A percentile compares a stretch with the other conserved stretches of the same genome.
Conservation (phyloP, 2,888 invertebrate genomes). For the Lobophora halterata region DNA sequence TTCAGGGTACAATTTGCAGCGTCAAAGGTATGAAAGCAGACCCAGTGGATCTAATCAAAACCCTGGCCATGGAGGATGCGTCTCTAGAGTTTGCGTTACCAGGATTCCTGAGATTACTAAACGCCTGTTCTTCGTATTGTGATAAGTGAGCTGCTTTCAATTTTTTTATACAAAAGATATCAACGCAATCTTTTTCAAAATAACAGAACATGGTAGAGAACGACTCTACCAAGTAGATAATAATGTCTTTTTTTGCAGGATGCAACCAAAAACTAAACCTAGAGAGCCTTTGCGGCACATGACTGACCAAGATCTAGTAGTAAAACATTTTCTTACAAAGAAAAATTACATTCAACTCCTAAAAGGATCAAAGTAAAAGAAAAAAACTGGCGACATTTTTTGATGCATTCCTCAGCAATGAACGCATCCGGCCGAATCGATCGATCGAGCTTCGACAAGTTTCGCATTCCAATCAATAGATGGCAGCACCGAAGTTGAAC, state of each 20-base stretch:
- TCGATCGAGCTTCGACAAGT: constrained; percentile 64
- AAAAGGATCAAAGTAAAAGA: constrained; percentile 37
- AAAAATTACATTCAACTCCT: constrained; percentile 52
- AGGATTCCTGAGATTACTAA: constrained; percentile 52
- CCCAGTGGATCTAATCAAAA: constrained; percentile 52
- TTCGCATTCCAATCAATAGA: constrained; percentile 63
- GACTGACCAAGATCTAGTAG: constrained; percentile 53
- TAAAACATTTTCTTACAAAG: constrained; percentile 53
- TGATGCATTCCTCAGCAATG: constrained; percentile 47
- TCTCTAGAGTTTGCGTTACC: constrained; percentile 57
- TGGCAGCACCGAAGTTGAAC: constrained; percentile 67
- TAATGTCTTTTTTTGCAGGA: constrained; percentile 31
- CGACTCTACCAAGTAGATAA: background rate
- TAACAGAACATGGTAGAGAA: no score
- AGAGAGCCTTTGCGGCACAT: constrained; percentile 44
- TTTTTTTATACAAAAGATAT: constrained; percentile 9
- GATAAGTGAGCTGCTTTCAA: constrained; percentile 26
- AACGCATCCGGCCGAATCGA: constrained; percentile 51
- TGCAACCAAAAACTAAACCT: constrained; percentile 9
- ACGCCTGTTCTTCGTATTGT: constrained; percentile 46
- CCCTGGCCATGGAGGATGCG: constrained; percentile 52
- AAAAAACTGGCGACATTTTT: constrained; percentile 31
- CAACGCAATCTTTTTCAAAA: constrained; percentile 3
- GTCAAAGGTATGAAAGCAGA: constrained; percentile 48
- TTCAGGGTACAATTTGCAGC: constrained; percentile 50